Conservation (phyloP, 2,888 invertebrate genomes). For the Nineta flava region DNA sequence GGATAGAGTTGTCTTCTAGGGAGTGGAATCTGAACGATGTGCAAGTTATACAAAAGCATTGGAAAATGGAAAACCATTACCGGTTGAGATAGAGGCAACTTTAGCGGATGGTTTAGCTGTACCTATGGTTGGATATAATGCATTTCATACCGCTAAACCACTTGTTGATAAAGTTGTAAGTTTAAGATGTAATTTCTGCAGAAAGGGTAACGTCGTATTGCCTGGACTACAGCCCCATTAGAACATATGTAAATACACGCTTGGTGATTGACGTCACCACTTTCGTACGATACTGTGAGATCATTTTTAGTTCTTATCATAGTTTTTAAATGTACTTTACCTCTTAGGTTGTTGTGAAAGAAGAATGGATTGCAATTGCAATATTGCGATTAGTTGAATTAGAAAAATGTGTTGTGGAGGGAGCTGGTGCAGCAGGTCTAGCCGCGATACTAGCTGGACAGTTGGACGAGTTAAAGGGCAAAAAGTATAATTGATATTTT, state of each 20-base stretch:
- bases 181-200: not conserved
- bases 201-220: not conserved
- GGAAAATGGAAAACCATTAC: slow-evolving; percentile 35
- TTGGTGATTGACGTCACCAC: no score
- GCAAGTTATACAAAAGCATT: slow-evolving; percentile 62
- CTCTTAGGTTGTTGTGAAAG: slow-evolving; percentile 36
- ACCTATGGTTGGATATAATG: slow-evolving; percentile 49
- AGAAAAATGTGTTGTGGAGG: slow-evolving; percentile 58
- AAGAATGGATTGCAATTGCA: slow-evolving; percentile 46
- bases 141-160: slow-evolving; percentile 41
- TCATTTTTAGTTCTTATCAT: no score
- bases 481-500: slow-evolving; percentile 26
- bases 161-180: slow-evolving; percentile 51
- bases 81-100: slow-evolving; percentile 36
- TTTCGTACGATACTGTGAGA: no score
- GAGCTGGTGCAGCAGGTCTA: slow-evolving; percentile 52
- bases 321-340: no score
- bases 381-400: slow-evolving; percentile 44
- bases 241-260: no score
- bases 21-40: slow-evolving; percentile 85
- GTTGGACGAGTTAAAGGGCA: slow-evolving; percentile 47
- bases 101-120: slow-evolving; percentile 57
- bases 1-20: slow-evolving; percentile 31
- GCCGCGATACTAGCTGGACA: slow-evolving; percentile 49
- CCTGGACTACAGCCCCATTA: no score